A percentile compares a stretch with the other conserved stretches of the same genome.
These are phyloP conservation scores for Coregonus suidteri DNA, from an alignment of 2,797 vertebrate genomes.

Conservation along the genomic window DNA sequence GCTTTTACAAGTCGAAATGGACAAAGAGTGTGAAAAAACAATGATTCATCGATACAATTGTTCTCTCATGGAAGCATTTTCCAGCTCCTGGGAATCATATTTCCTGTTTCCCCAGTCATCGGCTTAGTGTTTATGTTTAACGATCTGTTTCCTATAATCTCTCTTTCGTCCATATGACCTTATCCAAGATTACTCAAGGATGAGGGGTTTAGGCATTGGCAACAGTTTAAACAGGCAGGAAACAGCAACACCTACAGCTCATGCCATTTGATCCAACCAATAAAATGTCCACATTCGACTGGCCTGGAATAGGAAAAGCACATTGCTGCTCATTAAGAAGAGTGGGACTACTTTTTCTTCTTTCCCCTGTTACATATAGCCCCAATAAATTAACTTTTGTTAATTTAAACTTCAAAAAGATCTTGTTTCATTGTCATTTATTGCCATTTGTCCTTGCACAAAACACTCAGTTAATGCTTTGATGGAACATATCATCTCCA, in stretches of 20 bases:
- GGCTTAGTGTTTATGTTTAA: conserved; percentile 80
- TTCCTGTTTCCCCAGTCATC: conserved; percentile 75
- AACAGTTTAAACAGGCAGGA: conserved; percentile 53
- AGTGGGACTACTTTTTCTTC: conserved; percentile 12
- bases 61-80: conserved; percentile 69
- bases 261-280: conserved; percentile 42
- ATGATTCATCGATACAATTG: conserved; percentile 70
- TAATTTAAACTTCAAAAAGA: conserved; percentile 35
- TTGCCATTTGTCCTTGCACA: conserved; percentile 13
- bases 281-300: conserved; percentile 15
- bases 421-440: conserved; percentile 6
- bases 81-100: conserved; percentile 73
- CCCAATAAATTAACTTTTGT: conserved; percentile 27
- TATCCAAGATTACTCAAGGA: conserved; percentile 53
- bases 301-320: conserved; percentile 47
- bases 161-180: conserved; percentile 35
- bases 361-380: neutral
- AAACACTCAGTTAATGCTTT: conserved; percentile 12
- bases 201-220: conserved; percentile 60
- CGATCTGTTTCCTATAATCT: conserved; percentile 76
- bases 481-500: conserved; percentile 8
- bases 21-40: conserved; percentile 46
- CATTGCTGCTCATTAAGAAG: conserved; percentile 30
- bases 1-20: neutral
- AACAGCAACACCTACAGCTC: conserved; percentile 67